phyloP scores from a whole-genome alignment of 2,113 vertebrate species.

The Psittacus erithacus region DNA sequence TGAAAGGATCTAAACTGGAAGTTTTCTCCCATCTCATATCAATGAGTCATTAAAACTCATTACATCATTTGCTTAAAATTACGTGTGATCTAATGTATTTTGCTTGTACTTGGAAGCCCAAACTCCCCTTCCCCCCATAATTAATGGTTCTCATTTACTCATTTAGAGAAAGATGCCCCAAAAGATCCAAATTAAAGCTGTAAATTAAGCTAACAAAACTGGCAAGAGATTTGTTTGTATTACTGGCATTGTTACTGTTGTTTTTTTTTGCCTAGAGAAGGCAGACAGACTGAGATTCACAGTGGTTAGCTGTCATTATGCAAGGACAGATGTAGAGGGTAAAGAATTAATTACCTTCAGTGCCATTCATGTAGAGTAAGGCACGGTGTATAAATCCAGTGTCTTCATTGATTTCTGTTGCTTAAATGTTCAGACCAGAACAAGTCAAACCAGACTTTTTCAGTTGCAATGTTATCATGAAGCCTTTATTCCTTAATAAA shows the following conservation, averaged over 20 bases:
- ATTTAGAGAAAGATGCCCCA: not conserved
- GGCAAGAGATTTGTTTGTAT: not conserved
- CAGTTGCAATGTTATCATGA: not conserved
- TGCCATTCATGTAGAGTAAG: not conserved
- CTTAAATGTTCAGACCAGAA: not conserved
- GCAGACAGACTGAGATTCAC: not conserved
- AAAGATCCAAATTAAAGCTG: not conserved
- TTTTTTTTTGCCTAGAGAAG: not conserved
- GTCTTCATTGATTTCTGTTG: not conserved
- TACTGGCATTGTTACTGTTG: not conserved
- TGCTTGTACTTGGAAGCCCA: not conserved
- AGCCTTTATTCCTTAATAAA: not conserved
- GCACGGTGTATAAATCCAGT: not conserved
- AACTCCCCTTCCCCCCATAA: not conserved
- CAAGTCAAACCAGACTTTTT: not conserved
- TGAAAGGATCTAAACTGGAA: not conserved
- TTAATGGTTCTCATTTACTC: not conserved
- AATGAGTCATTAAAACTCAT: not conserved
- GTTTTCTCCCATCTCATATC: not conserved
- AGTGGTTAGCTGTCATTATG: not conserved
- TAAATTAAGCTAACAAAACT: not conserved
- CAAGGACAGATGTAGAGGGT: not conserved
- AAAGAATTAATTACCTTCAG: not conserved
- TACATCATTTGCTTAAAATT: not conserved
- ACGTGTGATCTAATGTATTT: not conserved